These are phyloP conservation scores for Eutrigla gurnardus DNA, from an alignment of 2,797 vertebrate genomes.

Conservation along the genomic window DNA sequence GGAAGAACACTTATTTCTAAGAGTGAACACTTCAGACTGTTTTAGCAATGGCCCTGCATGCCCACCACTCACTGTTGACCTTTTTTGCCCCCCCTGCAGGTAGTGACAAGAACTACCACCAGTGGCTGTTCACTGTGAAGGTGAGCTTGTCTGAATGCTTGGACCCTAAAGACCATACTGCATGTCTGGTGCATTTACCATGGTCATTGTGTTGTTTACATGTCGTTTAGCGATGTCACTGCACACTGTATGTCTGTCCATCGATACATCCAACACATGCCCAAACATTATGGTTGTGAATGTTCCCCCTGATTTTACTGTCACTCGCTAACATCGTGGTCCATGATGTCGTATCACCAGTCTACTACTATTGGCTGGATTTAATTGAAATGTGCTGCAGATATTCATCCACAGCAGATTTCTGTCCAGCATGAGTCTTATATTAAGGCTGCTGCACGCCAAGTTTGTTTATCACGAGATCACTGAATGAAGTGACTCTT, in stretches of 20 bases:
- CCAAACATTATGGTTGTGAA: too few relatives aligned
- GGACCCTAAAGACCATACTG: background rate
- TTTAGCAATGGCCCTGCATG: background rate
- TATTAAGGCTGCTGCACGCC: too few relatives aligned
- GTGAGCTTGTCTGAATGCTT: conserved; percentile 78
- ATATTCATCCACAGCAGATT: too few relatives aligned
- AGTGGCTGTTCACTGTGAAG: conserved; percentile 98
- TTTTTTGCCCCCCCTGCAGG: conserved; percentile 78
- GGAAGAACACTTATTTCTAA: background rate
- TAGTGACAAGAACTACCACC: conserved; percentile 95
- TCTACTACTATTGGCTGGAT: too few relatives aligned
- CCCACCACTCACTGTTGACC: background rate
- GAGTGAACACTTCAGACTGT: background rate
- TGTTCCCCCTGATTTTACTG: too few relatives aligned
- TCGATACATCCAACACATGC: background rate
- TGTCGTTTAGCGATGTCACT: background rate
- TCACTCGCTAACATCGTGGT: too few relatives aligned
- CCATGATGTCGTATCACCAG: too few relatives aligned
- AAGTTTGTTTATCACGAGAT: too few relatives aligned
- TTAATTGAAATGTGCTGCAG: too few relatives aligned
- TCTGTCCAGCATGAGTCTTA: too few relatives aligned
- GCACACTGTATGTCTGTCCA: background rate
- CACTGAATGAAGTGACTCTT: too few relatives aligned
- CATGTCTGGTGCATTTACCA: background rate
- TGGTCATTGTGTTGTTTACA: background rate